Conservation (phyloP, 2,113 vertebrate genomes). For the Chloroceryle aenea region DNA sequence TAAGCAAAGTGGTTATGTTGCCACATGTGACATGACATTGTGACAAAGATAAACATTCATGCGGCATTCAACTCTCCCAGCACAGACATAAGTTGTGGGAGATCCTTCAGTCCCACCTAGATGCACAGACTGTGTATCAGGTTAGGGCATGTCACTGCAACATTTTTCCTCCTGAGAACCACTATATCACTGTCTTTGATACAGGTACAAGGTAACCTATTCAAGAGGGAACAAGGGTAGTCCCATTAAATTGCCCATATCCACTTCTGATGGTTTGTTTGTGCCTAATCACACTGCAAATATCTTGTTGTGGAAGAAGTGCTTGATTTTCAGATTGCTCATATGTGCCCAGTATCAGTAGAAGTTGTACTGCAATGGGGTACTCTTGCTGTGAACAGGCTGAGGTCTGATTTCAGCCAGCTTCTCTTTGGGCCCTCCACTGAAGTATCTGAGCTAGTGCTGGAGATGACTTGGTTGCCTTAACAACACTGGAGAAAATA, state of each 20-base stretch:
- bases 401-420: background rate
- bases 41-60: background rate
- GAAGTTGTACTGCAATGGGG: background rate
- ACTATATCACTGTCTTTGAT: background rate
- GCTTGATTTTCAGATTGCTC: slow-evolving; percentile 6
- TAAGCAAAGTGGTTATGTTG: background rate
- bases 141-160: background rate
- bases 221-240: background rate
- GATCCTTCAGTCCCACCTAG: background rate
- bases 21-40: background rate
- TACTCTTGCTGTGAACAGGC: background rate
- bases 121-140: background rate
- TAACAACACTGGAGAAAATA: background rate
- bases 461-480: background rate
- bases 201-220: background rate
- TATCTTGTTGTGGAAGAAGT: background rate
- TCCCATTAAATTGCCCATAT: background rate
- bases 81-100: background rate
- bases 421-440: background rate
- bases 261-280: background rate
- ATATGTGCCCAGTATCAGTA: background rate
- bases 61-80: background rate
- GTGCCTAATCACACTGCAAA: background rate
- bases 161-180: background rate
- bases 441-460: background rate